Base-by-base conservation (phyloP, 2,888 invertebrate species). In the Branchellion lobata region DNA sequence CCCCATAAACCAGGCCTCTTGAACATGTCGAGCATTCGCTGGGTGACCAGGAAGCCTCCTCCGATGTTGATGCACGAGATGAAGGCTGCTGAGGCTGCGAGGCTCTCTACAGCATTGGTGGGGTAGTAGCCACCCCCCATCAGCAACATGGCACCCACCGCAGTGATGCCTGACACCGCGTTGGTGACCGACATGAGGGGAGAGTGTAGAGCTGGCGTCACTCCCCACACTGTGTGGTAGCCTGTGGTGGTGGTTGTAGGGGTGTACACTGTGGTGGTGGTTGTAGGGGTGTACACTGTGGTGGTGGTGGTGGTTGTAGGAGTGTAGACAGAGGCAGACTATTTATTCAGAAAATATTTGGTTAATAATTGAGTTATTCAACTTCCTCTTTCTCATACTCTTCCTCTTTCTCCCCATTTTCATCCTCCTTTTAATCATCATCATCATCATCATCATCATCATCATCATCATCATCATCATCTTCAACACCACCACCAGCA, bases 131-230 rank as follows among this genome's bases (percentile, higher is more conserved):
- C 92, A 18, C 94, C 94, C 81, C 92, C 92, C 94, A 95, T 94
- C 77, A 94, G 90, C 82, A 94, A 88, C 83, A 95, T 88, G 0
- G 94, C 95, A 76, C 94, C 95, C n/a, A 94, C 94, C 27, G 94
- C 94, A 0, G 94, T 95, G 85, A 94, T 93, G 47, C 94, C 94
- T 14, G 94, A 94, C 85, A 95, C 93, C 81, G 95, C 94, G 87
- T 95, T 95, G 3, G 94, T 95, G 51, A 95, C 94, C 0, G 94
- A 94, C 94, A 95, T 95, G 34, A 95, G 90, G 0, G 94, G 95
- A 0, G 94, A 94, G 89, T 95, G 94, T 31, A 95, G 90, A 40
- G 94, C 94, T 14, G 94, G 94, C 24, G 93, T 93, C 27, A 95
- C 94, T 75, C 93, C 94, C 94, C 94, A 95, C 21, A 94, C 94